These are phyloP conservation scores for Isoperla grammatica DNA, from an alignment of 2,888 invertebrate species.

Conservation along the genomic window DNA sequence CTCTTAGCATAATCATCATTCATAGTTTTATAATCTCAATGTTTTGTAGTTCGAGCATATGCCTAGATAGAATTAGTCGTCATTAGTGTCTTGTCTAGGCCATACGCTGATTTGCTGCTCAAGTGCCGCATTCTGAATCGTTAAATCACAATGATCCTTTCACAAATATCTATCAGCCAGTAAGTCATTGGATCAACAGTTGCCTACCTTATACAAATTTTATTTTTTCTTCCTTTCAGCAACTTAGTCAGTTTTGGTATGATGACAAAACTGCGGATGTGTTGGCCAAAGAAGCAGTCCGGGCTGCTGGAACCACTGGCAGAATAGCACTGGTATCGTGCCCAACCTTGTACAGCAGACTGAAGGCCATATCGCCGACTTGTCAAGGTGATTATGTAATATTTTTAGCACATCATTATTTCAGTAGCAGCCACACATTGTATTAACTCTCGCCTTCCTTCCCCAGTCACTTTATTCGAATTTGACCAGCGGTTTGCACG, in stretches of 20 bases:
- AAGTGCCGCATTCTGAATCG: too few relatives aligned
- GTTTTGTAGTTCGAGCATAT: too few relatives aligned
- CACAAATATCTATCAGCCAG: too few relatives aligned
- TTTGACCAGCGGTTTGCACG: slow-evolving; percentile 78
- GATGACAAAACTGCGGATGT: slow-evolving; percentile 67
- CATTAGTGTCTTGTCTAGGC: too few relatives aligned
- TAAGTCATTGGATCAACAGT: too few relatives aligned
- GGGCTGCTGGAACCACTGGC: slow-evolving; percentile 49
- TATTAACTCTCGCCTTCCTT: slow-evolving; percentile 32
- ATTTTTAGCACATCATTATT: not conserved
- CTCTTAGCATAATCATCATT: too few relatives aligned
- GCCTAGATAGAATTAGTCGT: too few relatives aligned
- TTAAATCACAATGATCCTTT: too few relatives aligned
- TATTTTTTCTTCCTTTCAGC: slow-evolving; percentile 52
- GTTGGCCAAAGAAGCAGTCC: slow-evolving; percentile 62
- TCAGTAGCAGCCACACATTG: not conserved
- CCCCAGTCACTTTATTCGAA: slow-evolving; percentile 71
- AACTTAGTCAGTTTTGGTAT: slow-evolving; percentile 98
- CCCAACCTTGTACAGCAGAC: slow-evolving; percentile 72
- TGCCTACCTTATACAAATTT: too few relatives aligned
- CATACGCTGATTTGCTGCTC: too few relatives aligned
- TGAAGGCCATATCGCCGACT: slow-evolving; percentile 48
- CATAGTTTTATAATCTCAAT: too few relatives aligned
- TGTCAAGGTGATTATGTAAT: slow-evolving; percentile 45
- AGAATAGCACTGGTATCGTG: slow-evolving; percentile 81